phyloP scores from a whole-genome alignment of 2,888 invertebrate genomes.

The Eupithecia pulchellata region DNA sequence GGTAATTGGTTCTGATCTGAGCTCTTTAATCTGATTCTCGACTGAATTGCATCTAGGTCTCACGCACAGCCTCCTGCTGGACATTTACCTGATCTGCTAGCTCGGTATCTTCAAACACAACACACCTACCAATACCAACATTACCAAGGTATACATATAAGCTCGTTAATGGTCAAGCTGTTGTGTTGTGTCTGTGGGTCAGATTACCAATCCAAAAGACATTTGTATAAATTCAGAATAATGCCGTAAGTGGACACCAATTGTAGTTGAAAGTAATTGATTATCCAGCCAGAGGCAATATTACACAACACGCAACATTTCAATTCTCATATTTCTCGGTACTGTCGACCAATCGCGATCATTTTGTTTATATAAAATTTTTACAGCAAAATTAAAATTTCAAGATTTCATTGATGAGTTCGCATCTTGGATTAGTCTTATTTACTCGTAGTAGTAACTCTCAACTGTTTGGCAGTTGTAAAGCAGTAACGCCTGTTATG shows the following conservation, averaged over 20 bases:
- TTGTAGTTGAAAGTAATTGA: slow-evolving; percentile 9
- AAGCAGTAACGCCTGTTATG: slow-evolving; percentile 28
- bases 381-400: slow-evolving; percentile 2
- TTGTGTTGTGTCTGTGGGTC: background rate
- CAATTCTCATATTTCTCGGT: background rate
- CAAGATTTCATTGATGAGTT: background rate
- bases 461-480: slow-evolving; percentile 17
- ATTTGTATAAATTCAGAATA: slow-evolving; percentile 16
- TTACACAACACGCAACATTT: slow-evolving; percentile 4
- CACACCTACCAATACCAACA: too few species aligned
- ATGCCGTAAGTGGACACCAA: background rate
- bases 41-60: slow-evolving; percentile 44
- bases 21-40: slow-evolving; percentile 30
- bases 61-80: slow-evolving; percentile 36
- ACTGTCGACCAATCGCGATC: background rate
- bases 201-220: slow-evolving; percentile 7
- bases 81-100: background rate
- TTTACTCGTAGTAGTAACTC: slow-evolving; percentile 16
- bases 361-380: slow-evolving; percentile 1
- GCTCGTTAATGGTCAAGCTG: background rate
- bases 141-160: background rate
- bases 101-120: background rate
- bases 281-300: background rate
- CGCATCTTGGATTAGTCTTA: slow-evolving; percentile 27
- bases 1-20: slow-evolving; percentile 41